Percentiles rank a stretch among this genome's conserved stretches.
These are phyloP conservation scores for Planococcus citri DNA, from an alignment of 1,140 invertebrate species.

Conservation along the genomic window DNA sequence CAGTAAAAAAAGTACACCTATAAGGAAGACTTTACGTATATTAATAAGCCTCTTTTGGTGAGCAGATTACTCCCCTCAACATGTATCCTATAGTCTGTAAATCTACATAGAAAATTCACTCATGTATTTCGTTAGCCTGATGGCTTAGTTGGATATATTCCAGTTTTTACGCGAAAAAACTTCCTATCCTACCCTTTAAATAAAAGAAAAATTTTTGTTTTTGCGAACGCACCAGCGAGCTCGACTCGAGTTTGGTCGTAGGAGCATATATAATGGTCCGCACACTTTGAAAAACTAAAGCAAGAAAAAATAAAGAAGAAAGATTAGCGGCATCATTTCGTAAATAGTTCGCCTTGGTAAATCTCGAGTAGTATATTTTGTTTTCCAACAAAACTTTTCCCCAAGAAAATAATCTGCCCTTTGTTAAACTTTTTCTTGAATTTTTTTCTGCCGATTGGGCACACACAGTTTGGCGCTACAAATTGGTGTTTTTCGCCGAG, in stretches of 20 bases:
- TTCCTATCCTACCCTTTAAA: too few relatives aligned
- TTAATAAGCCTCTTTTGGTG: not conserved
- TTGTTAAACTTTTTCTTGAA: not conserved
- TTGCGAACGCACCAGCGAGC: not conserved
- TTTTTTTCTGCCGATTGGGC: too few relatives aligned
- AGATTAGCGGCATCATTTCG: not conserved
- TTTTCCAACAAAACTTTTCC: not conserved
- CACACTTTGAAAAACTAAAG: not conserved
- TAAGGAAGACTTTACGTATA: not conserved
- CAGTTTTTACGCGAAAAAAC: not conserved
- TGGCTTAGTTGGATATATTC: constrained; percentile 1
- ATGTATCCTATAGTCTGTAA: too few relatives aligned
- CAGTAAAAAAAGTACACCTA: too few relatives aligned
- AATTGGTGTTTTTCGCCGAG: too few relatives aligned
- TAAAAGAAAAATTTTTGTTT: not conserved
- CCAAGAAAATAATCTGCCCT: not conserved
- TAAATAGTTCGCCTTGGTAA: not conserved
- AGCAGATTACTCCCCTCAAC: not conserved
- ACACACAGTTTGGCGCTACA: too few relatives aligned
- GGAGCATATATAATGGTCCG: too few relatives aligned
- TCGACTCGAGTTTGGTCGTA: too few relatives aligned
- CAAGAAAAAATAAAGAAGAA: not conserved
- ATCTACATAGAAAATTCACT: not conserved
- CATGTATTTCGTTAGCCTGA: not conserved
- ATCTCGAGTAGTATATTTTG: not conserved